Conservation (phyloP, 1,140 invertebrate species). For the Camponotus floridanus region DNA sequence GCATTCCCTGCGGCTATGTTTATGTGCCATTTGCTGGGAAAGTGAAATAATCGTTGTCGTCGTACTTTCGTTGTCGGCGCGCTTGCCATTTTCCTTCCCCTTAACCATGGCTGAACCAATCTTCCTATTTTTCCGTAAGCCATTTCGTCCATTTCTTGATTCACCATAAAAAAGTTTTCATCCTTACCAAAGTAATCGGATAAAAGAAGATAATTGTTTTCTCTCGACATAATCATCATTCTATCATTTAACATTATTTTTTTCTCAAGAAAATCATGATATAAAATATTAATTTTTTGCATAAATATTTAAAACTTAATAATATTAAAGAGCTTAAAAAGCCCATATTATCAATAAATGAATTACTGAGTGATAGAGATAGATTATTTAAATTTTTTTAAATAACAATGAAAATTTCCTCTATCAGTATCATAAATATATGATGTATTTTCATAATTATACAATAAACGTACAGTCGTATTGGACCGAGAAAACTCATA, state of each 20-base stretch:
- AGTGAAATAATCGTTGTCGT: constrained; percentile 74
- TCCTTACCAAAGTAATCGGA: constrained; percentile 16
- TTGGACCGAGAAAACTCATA: background rate
- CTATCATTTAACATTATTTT: background rate
- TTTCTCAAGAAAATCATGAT: background rate
- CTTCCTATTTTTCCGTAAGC: constrained; percentile 51
- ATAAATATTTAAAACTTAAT: constrained; percentile 2
- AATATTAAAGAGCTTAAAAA: constrained; percentile 5
- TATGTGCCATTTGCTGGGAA: constrained; percentile 75
- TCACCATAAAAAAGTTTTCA: constrained; percentile 16
- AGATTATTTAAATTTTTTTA: background rate
- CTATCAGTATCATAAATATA: background rate
- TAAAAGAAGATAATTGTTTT: constrained; percentile 27
- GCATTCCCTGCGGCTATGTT: constrained; percentile 68
- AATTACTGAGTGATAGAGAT: background rate
- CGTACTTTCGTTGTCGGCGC: constrained; percentile 55
- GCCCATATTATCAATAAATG: background rate
- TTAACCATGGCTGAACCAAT: constrained; percentile 35
- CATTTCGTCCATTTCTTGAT: constrained; percentile 28
- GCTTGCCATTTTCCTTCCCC: constrained; percentile 41
- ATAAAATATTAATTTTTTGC: constrained; percentile 1
- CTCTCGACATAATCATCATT: background rate
- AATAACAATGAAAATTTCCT: background rate
- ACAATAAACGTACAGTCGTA: background rate
- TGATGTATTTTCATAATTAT: background rate